Evolutionary conservation across 2,888 invertebrate genomes (phyloP), one percentile per base, ranked within the genome.

Genomic region (Temnothorax ravouxi): DNA sequence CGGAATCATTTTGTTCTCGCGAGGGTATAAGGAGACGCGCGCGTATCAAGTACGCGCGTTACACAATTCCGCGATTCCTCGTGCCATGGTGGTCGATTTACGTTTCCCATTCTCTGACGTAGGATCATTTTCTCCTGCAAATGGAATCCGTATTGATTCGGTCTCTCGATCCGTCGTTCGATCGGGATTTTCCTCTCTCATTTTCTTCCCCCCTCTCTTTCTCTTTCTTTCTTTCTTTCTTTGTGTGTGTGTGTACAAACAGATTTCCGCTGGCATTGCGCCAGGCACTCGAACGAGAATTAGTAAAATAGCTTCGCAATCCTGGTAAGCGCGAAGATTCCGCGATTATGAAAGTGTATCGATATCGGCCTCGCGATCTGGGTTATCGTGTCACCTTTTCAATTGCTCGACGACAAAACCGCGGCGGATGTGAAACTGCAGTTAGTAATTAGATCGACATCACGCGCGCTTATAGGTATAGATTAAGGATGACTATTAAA

Each of bases 261-360:
- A 79, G 74, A 84, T 89, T 83, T 77, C 75, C 69, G 84, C 67
- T 90, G 90, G 89, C 88, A 25, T 66, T 18, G 25, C 47, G 87
- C 90, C 90, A 90, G 56, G 38, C 25, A 50, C 62, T 21, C 76
- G 44, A 29, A 47, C 50, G 52, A 71, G 83, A 83, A 84, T 84
- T 74, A 41, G 86, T 71, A 59, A 86, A 82, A 64, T 66, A 74
- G 81, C 72, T 72, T 75, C 64, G 87, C n/a, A n/a, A 69, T 83
- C 76, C 54, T 81, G 83, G 72, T 64, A 64, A 66, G 71, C 85
- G 56, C 62, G 72, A 88, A 88, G 83, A 81, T 86, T 84, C 29
- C 84, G 83, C 62, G 64, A 86, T 88, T 86, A 89, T 86, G 90
- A 90, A 91, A 90, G 90, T 90, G 83, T 89, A 91, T 91, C 83